phyloP scores from a whole-genome alignment of 2,888 invertebrate species.

The Dusona sp. region DNA sequence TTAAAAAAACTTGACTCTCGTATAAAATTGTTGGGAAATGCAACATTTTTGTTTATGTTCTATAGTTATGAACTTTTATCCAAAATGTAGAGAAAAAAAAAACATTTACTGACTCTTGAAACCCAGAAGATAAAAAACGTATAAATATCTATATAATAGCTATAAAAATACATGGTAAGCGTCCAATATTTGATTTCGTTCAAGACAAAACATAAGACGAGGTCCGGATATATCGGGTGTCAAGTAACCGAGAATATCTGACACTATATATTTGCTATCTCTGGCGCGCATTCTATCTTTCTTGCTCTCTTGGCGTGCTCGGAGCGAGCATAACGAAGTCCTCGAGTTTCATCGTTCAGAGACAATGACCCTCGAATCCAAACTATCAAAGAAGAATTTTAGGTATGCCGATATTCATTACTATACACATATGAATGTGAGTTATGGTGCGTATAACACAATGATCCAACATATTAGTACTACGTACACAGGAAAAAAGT shows the following conservation, averaged over 20 bases:
- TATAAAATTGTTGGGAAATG: no score
- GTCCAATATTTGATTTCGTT: conserved; percentile 24
- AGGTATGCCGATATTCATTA: background rate
- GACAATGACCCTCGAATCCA: conserved; percentile 43
- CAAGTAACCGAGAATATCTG: conserved; percentile 38
- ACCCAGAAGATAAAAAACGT: background rate
- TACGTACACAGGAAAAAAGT: conserved; percentile 17
- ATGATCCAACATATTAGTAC: background rate
- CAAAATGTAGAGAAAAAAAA: background rate
- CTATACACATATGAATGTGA: background rate
- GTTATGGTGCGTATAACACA: conserved; percentile 23
- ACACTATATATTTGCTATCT: conserved; percentile 1
- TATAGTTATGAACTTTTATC: background rate
- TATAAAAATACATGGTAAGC: background rate
- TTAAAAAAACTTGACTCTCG: no score
- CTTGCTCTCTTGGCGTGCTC: background rate
- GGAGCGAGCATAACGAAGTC: conserved; percentile 16
- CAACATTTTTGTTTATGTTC: background rate
- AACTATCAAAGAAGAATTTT: conserved; percentile 26
- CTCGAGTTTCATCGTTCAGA: conserved; percentile 50
- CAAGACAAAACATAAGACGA: conserved; percentile 58
- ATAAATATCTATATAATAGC: background rate
- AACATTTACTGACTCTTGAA: background rate
- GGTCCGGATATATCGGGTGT: conserved; percentile 50
- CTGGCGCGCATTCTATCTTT: background rate